Conservation (phyloP, 2,113 vertebrate species). For the Manacus vitellinus region DNA sequence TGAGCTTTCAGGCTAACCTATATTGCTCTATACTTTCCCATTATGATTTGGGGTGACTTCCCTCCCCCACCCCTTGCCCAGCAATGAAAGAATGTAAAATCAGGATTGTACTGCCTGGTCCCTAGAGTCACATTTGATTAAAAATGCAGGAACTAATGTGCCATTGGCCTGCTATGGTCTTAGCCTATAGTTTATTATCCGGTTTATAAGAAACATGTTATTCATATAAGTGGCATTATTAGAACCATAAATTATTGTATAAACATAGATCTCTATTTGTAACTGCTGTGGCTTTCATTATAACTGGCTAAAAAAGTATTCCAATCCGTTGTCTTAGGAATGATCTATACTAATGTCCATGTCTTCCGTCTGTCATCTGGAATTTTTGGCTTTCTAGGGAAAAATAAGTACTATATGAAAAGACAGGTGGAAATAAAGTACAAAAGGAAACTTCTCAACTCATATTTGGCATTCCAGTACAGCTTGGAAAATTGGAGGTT, state of each 20-base stretch:
- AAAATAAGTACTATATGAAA: background rate
- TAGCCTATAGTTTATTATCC: constrained; percentile 48
- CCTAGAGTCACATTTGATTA: constrained; percentile 35
- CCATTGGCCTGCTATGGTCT: background rate
- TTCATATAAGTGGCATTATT: constrained; percentile 57
- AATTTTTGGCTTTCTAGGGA: background rate
- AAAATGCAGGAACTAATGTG: constrained; percentile 44
- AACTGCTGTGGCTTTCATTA: constrained; percentile 26
- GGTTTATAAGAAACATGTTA: constrained; percentile 54
- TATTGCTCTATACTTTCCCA: background rate
- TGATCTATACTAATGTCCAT: constrained; percentile 17
- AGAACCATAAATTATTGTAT: constrained; percentile 43
- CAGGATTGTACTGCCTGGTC: background rate
- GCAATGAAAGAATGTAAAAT: background rate
- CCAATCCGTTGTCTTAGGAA: background rate
- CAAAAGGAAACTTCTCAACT: background rate
- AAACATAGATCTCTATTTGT: constrained; percentile 10
- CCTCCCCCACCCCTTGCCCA: background rate
- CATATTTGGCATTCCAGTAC: background rate
- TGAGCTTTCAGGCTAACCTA: background rate
- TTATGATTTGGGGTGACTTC: background rate
- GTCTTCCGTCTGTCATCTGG: constrained; percentile 19
- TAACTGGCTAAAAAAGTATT: background rate
- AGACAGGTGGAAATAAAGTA: background rate
- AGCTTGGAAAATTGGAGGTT: background rate